phyloP scores from a whole-genome alignment of 2,113 vertebrate genomes.

The Herpailurus yagouaroundi region DNA sequence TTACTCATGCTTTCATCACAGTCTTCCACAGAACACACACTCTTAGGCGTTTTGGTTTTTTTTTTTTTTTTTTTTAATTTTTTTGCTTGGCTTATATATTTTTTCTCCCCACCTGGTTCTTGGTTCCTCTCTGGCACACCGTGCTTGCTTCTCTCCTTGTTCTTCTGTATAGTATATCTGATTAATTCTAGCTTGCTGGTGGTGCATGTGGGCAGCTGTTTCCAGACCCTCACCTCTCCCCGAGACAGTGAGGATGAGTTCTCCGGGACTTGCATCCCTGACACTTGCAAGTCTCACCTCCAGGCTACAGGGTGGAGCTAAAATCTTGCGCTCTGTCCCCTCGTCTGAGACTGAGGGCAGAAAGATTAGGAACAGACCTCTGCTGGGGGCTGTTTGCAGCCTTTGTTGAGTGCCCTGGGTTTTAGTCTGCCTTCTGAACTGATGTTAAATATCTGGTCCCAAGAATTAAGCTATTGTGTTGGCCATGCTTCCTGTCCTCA shows the following conservation, averaged over 20 bases:
- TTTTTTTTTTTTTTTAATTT: not conserved
- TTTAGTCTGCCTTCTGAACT: slow-evolving; percentile 12
- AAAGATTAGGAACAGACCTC: not conserved
- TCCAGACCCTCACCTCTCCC: not conserved
- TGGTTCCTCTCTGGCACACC: not conserved
- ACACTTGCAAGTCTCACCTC: not conserved
- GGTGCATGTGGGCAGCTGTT: not conserved
- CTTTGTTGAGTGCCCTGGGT: not conserved
- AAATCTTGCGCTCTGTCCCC: not conserved
- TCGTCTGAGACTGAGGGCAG: not conserved
- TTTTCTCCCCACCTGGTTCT: not conserved
- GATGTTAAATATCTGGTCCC: not conserved
- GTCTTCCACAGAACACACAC: not conserved
- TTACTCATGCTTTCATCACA: not conserved
- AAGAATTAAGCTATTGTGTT: not conserved
- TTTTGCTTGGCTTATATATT: not conserved
- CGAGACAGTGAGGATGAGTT: not conserved
- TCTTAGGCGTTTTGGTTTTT: not conserved
- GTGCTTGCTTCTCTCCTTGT: not conserved
- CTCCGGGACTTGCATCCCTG: not conserved
- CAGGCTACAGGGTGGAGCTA: not conserved
- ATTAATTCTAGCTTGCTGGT: not conserved
- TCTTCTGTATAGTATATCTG: not conserved
- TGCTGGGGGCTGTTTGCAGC: not conserved
- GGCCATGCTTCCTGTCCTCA: not conserved